phyloP scores from a whole-genome alignment of 2,888 invertebrate genomes.

The Cryptocephalus moraei region DNA sequence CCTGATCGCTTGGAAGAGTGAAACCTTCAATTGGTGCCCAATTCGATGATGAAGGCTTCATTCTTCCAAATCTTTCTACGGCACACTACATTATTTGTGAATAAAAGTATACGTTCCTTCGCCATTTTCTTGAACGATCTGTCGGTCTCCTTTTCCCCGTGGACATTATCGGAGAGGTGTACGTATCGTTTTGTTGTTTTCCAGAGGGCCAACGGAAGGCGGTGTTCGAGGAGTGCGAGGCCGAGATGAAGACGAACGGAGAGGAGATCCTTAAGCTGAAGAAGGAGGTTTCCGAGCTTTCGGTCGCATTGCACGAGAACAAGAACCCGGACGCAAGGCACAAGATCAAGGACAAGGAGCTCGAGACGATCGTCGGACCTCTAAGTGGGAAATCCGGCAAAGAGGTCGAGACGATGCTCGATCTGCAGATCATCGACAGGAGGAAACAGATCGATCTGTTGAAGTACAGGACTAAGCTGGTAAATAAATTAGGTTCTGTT shows the following conservation, averaged over 20 bases:
- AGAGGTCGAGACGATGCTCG: conserved; percentile 47
- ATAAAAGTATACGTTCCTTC: no score
- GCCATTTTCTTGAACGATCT: no score
- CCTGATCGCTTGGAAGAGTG: no score
- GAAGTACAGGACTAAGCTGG: conserved; percentile 56
- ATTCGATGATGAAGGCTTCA: no score
- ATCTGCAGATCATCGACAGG: conserved; percentile 60
- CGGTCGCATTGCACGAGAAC: conserved; percentile 48
- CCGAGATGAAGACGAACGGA: conserved; percentile 59
- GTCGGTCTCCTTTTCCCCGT: no score
- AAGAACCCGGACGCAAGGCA: conserved; percentile 40
- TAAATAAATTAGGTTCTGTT: conserved; percentile 21
- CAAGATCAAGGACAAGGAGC: conserved; percentile 19
- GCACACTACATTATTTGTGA: no score
- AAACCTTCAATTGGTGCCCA: no score
- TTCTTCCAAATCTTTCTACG: no score
- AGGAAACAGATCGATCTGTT: conserved; percentile 64
- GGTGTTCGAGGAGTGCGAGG: conserved; percentile 69
- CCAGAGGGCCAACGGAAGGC: conserved; percentile 76
- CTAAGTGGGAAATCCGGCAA: conserved; percentile 40
- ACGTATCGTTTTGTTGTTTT: no score
- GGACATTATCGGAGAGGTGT: no score
- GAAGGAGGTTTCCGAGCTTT: conserved; percentile 58
- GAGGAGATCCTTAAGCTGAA: conserved; percentile 62
- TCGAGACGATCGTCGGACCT: conserved; percentile 35